Percentiles rank a stretch among this genome's conserved stretches.
These are phyloP conservation scores for Acromyrmex charruanus DNA, from an alignment of 1,140 invertebrate species.

Conservation along the genomic window DNA sequence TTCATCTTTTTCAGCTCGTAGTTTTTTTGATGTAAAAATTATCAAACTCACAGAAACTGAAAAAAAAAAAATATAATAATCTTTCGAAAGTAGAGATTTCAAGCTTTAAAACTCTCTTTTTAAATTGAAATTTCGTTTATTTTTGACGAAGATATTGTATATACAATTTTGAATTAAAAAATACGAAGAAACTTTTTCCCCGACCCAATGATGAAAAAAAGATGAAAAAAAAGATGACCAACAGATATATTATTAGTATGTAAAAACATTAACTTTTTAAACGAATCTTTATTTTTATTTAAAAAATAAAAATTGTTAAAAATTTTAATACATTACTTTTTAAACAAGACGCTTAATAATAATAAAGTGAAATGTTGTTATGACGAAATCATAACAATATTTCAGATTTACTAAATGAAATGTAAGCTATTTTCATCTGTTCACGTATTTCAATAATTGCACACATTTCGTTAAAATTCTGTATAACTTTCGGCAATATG, in stretches of 20 bases:
- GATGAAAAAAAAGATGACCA: not conserved
- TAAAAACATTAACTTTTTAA: not conserved
- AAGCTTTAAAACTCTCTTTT: no score
- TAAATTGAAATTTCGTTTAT: no score
- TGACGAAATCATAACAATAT: not conserved
- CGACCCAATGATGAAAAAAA: no score
- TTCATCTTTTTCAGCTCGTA: no score
- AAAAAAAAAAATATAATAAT: no score
- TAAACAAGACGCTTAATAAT: not conserved
- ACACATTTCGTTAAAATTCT: conserved; percentile 37
- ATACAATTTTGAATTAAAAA: no score
- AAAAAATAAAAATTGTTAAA: conserved; percentile 2
- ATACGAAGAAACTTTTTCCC: no score
- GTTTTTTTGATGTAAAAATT: no score
- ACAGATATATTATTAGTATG: not conserved
- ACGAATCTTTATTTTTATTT: not conserved
- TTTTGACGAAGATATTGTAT: no score
- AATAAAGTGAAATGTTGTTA: conserved; percentile 26
- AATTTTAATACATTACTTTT: not conserved
- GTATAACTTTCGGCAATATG: conserved; percentile 26
- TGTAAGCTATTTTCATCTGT: conserved; percentile 18
- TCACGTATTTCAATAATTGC: conserved; percentile 24
- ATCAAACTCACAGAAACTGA: no score
- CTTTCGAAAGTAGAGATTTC: no score
- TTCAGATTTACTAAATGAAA: conserved; percentile 13